Percentiles rank a stretch among this genome's conserved stretches.
These are phyloP conservation scores for Mongoloraphidia duomilia DNA, from an alignment of 2,888 invertebrate genomes.

Conservation along the genomic window DNA sequence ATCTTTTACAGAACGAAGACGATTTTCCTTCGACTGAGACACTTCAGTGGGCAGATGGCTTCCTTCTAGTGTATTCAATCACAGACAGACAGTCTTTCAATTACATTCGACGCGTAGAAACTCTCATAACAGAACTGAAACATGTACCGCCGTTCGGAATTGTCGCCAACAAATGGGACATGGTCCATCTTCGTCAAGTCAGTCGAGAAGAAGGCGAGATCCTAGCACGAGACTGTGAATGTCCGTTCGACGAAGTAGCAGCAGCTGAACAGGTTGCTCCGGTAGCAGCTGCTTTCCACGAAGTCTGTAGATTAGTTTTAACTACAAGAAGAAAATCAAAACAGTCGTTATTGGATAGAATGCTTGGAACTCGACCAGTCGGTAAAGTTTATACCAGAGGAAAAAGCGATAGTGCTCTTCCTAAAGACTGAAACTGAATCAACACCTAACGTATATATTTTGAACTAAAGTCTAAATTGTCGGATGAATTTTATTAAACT, in stretches of 20 bases:
- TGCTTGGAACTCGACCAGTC: constrained; percentile 63
- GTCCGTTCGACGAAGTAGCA: constrained; percentile 74
- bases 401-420: constrained; percentile 78
- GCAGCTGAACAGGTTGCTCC: constrained; percentile 79
- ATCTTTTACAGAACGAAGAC: constrained; percentile 43
- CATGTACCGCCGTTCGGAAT: constrained; percentile 66
- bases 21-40: constrained; percentile 55
- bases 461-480: no score
- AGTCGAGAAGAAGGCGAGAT: constrained; percentile 79
- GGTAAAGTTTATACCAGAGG: constrained; percentile 64
- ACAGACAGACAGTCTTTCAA: constrained; percentile 76
- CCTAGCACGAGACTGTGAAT: constrained; percentile 76
- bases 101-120: constrained; percentile 62
- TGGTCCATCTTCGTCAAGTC: constrained; percentile 81
- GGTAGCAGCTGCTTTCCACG: constrained; percentile 73
- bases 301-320: constrained; percentile 70
- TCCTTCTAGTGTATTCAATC: constrained; percentile 79
- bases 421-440: constrained; percentile 52
- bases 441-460: background rate
- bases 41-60: constrained; percentile 80
- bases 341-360: constrained; percentile 67
- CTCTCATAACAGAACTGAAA: constrained; percentile 39
- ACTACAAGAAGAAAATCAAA: constrained; percentile 68
- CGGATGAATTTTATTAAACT: no score
- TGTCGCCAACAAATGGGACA: constrained; percentile 82